phyloP scores from a whole-genome alignment of 2,888 invertebrate species.

The Volucella bombylans region DNA sequence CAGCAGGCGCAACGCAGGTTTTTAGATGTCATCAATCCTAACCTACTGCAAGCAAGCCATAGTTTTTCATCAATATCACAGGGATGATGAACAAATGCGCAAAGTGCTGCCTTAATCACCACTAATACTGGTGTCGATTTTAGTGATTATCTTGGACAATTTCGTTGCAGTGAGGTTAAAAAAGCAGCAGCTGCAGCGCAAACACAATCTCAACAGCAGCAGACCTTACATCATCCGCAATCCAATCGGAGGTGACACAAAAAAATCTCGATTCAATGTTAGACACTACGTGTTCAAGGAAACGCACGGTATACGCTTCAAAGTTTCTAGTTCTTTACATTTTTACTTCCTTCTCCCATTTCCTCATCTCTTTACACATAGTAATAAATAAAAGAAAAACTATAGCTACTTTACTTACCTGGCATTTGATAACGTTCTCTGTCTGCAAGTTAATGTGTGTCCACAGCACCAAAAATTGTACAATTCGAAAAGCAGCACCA shows the following conservation, averaged over 20 bases:
- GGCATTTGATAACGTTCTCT: constrained; percentile 78
- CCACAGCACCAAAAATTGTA: constrained; percentile 78
- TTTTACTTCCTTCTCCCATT: too few relatives aligned
- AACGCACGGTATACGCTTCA: too few relatives aligned
- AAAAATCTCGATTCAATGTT: too few relatives aligned
- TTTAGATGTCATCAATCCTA: constrained; percentile 78
- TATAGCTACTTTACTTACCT: constrained; percentile 63
- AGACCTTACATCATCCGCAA: constrained; percentile 62
- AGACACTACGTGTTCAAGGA: too few relatives aligned
- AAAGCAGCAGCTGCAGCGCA: constrained; percentile 72
- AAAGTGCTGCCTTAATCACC: constrained; percentile 73
- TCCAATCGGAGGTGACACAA: constrained; percentile 73
- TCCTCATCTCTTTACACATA: too few relatives aligned
- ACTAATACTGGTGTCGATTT: constrained; percentile 76
- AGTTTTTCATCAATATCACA: constrained; percentile 80
- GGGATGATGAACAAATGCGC: constrained; percentile 80
- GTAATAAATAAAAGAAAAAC: too few relatives aligned
- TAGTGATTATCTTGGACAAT: constrained; percentile 77
- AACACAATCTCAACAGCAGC: constrained; percentile 54
- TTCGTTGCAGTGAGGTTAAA: constrained; percentile 76
- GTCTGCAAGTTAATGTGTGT: constrained; percentile 79
- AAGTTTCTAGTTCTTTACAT: too few relatives aligned
- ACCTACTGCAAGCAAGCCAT: constrained; percentile 79
- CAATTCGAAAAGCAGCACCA: constrained; percentile 78
- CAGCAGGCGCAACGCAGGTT: constrained; percentile 75